These are phyloP conservation scores for Macrotis lagotis DNA, from an alignment of 2,113 vertebrate species.

Conservation along the genomic window DNA sequence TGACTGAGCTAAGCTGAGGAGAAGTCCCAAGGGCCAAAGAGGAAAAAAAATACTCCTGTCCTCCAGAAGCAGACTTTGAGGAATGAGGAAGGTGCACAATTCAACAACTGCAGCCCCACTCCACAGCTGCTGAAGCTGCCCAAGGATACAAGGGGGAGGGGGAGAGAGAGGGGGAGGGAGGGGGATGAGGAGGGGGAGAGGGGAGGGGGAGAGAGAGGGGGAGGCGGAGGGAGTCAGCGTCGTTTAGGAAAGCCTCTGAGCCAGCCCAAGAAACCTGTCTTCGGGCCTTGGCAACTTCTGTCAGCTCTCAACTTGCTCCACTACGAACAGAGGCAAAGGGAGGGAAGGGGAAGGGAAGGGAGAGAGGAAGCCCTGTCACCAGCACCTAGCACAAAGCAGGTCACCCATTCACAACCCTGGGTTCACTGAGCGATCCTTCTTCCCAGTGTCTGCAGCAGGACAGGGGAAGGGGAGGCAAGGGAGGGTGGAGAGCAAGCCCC, in stretches of 20 bases:
- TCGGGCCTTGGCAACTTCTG: neutral
- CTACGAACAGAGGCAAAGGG: conserved; percentile 47
- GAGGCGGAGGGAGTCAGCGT: too few relatives aligned
- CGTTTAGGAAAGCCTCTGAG: neutral
- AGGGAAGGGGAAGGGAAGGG: neutral
- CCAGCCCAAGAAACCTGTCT: neutral
- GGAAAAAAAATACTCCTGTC: too few relatives aligned
- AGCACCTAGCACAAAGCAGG: conserved; percentile 9
- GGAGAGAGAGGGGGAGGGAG: too few relatives aligned
- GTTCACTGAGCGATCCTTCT: neutral
- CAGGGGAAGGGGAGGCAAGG: too few relatives aligned
- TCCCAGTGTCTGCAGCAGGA: neutral
- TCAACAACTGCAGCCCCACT: too few relatives aligned
- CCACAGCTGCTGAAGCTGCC: neutral
- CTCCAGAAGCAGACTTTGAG: neutral
- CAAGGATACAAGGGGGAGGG: neutral
- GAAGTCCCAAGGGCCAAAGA: too few relatives aligned
- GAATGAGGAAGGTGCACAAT: too few relatives aligned
- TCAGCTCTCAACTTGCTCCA: too few relatives aligned
- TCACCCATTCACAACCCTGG: neutral
- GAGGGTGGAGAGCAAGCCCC: neutral
- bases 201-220: too few relatives aligned
- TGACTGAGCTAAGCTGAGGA: too few relatives aligned
- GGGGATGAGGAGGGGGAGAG: too few relatives aligned
- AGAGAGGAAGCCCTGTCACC: neutral